These are phyloP conservation scores for Pituophis catenifer DNA, from an alignment of 2,113 vertebrate species.

Conservation along the genomic window DNA sequence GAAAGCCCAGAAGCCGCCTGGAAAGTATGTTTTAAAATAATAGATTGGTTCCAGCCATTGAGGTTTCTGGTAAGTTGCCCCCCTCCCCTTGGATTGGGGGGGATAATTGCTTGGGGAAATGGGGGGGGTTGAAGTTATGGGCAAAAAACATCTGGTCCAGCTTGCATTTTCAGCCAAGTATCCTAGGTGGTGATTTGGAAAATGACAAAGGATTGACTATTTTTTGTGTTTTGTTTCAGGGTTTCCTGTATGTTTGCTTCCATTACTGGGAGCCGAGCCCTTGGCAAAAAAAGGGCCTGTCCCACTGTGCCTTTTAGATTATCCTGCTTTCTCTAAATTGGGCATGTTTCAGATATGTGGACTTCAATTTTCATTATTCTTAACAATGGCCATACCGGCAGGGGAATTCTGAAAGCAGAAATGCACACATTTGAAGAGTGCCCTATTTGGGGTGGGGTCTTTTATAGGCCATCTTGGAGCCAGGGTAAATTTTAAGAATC, in stretches of 20 bases:
- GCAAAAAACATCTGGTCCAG: not conserved
- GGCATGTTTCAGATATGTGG: not conserved
- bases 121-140: not conserved
- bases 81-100: fast-evolving
- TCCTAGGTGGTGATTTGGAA: not conserved
- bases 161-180: not conserved
- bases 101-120: not conserved
- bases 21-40: not conserved
- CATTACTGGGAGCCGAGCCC: not conserved
- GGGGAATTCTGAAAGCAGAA: not conserved
- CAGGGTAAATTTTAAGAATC: not conserved
- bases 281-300: not conserved
- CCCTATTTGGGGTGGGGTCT: not conserved
- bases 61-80: conserved; percentile 32
- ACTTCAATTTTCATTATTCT: not conserved
- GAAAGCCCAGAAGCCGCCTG: fast-evolving
- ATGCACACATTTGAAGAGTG: not conserved
- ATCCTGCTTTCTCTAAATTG: not conserved
- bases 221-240: not conserved
- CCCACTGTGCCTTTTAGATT: not conserved
- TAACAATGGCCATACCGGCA: not conserved
- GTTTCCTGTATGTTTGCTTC: not conserved
- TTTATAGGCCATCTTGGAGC: not conserved
- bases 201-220: not conserved
- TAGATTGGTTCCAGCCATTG: conserved; percentile 27